phyloP scores from a whole-genome alignment of 2,797 vertebrate genomes.

The Enteromius viviparus region DNA sequence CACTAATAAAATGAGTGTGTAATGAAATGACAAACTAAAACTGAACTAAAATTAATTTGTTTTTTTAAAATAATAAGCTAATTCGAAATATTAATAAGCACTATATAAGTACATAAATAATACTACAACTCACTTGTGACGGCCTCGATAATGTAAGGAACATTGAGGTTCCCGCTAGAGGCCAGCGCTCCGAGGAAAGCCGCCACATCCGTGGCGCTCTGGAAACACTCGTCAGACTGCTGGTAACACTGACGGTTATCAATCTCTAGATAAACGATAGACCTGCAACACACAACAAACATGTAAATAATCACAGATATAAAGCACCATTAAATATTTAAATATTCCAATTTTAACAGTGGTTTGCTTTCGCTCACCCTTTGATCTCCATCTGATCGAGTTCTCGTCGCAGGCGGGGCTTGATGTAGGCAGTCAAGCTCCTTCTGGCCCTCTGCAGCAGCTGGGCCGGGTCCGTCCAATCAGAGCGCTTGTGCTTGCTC shows the following conservation, averaged over 20 bases:
- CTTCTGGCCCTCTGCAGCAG: slow-evolving; percentile 48
- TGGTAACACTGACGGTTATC: slow-evolving; percentile 96
- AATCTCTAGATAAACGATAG: slow-evolving; percentile 93
- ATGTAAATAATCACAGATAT: background rate
- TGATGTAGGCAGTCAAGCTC: slow-evolving; percentile 54
- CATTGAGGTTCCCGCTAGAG: slow-evolving; percentile 90
- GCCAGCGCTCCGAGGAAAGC: slow-evolving; percentile 94
- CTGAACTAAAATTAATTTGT: background rate
- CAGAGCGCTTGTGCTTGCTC: slow-evolving; percentile 88
- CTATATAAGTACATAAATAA: background rate
- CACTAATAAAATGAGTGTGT: background rate
- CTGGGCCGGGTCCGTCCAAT: slow-evolving; percentile 76
- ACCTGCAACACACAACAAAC: slow-evolving; percentile 74
- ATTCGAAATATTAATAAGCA: background rate
- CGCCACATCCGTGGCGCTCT: slow-evolving; percentile 89
- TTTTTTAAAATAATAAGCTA: background rate
- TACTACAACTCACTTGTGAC: slow-evolving; percentile 88
- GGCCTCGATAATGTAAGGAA: slow-evolving; percentile 95
- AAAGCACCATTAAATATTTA: background rate
- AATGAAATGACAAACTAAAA: background rate
- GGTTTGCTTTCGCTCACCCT: slow-evolving; percentile 76
- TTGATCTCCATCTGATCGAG: slow-evolving; percentile 90
- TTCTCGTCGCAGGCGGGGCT: slow-evolving; percentile 74
- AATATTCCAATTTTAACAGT: background rate
- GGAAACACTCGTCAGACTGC: slow-evolving; percentile 93